phyloP scores from a whole-genome alignment of 2,888 invertebrate genomes.

The Plebejus argus region DNA sequence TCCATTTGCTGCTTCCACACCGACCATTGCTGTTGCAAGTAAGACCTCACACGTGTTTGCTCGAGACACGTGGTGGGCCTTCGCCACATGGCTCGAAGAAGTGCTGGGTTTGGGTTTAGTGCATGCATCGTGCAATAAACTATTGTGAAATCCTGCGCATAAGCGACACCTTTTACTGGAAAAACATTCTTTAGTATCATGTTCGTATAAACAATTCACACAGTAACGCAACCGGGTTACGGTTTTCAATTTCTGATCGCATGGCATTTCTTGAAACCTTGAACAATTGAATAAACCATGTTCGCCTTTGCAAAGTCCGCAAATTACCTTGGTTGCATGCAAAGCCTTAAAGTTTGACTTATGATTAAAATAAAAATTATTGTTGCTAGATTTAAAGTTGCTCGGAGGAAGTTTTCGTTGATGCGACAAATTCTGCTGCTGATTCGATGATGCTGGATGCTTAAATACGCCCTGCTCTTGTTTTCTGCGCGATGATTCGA shows the following conservation, averaged over 20 bases:
- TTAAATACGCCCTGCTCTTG: not conserved
- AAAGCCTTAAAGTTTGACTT: not conserved
- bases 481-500: not conserved
- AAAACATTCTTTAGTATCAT: not conserved
- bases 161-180: conserved; percentile 48
- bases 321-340: not conserved
- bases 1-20: not conserved
- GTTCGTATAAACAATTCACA: no score
- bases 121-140: not conserved
- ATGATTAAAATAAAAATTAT: not conserved
- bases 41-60: not conserved
- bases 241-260: not conserved
- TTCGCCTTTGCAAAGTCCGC: conserved; percentile 6
- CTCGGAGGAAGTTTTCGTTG: not conserved
- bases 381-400: not conserved
- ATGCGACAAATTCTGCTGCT: not conserved
- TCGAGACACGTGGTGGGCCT: conserved; percentile 1
- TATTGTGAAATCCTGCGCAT: conserved; percentile 47
- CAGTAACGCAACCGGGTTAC: not conserved
- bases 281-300: not conserved
- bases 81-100: not conserved
- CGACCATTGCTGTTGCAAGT: not conserved
- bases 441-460: not conserved
- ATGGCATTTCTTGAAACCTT: not conserved
- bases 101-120: no score